Evolutionary conservation across 2,797 vertebrate species (phyloP).

Genomic region (Micropoecilia bifurca): DNA sequence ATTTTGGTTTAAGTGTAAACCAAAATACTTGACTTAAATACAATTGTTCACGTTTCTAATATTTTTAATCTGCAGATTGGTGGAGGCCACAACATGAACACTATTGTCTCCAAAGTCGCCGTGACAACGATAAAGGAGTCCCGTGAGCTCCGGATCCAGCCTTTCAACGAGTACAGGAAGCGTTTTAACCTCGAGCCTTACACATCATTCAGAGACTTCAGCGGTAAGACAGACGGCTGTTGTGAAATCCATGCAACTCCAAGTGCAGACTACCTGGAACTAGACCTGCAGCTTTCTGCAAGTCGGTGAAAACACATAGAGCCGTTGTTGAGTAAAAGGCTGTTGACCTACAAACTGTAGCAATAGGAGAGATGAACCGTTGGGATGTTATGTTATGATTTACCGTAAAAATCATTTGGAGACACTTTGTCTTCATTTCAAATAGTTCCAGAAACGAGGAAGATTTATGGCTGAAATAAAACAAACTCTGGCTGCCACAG

Average conservation of each 20-base stretch:
- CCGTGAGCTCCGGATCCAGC: conserved; percentile 86
- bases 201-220: conserved; percentile 88
- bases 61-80: conserved; percentile 81
- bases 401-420: neutral
- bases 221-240: conserved; percentile 77
- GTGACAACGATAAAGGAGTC: conserved; percentile 86
- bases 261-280: neutral
- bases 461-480: neutral
- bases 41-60: neutral
- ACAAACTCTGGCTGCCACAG: neutral
- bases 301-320: conserved; percentile 13
- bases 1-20: neutral
- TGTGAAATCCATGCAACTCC: neutral
- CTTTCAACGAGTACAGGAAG: conserved; percentile 96
- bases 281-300: conserved; percentile 29
- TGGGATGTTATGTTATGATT: neutral
- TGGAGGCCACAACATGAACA: conserved; percentile 86
- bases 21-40: neutral
- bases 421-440: neutral
- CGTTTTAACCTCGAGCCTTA: conserved; percentile 90
- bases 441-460: neutral
- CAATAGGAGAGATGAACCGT: neutral
- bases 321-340: conserved; percentile 18
- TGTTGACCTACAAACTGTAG: neutral
- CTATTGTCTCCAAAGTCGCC: conserved; percentile 79